Evolutionary conservation across 2,113 vertebrate genomes (phyloP).

Genomic region (Recurvirostra avosetta): DNA sequence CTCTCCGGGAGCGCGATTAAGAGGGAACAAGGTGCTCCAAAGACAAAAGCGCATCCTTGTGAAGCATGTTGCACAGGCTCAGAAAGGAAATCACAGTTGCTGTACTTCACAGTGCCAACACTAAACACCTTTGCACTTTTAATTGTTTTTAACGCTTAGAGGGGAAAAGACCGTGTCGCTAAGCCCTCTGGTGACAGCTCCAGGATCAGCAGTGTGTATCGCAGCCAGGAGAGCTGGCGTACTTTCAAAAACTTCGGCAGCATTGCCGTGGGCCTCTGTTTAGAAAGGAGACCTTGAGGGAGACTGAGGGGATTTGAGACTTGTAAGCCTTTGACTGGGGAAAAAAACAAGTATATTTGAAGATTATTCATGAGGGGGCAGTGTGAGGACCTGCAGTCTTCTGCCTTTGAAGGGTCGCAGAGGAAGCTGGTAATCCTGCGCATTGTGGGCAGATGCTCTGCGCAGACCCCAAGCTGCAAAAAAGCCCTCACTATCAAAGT

Average conservation of each 20-base stretch:
- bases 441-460: not conserved
- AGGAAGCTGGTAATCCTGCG: not conserved
- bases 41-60: not conserved
- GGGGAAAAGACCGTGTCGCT: not conserved
- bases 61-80: not conserved
- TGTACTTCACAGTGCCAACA: not conserved
- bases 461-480: not conserved
- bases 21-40: not conserved
- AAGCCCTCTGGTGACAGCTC: constrained; percentile 63
- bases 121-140: constrained; percentile 39
- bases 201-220: constrained; percentile 4
- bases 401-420: not conserved
- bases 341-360: not conserved
- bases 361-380: constrained; percentile 18
- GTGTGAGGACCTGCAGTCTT: not conserved
- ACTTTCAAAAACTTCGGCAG: not conserved
- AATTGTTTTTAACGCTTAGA: constrained; percentile 3
- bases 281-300: not conserved
- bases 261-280: not conserved
- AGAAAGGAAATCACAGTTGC: not conserved
- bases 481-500: not conserved
- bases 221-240: not conserved
- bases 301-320: not conserved
- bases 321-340: not conserved
- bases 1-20: not conserved